Percentiles rank a stretch among this genome's conserved stretches.
These are phyloP conservation scores for Galaxea fascicularis DNA, from an alignment of 92 coral and sea anemone genomes.

Conservation along the genomic window DNA sequence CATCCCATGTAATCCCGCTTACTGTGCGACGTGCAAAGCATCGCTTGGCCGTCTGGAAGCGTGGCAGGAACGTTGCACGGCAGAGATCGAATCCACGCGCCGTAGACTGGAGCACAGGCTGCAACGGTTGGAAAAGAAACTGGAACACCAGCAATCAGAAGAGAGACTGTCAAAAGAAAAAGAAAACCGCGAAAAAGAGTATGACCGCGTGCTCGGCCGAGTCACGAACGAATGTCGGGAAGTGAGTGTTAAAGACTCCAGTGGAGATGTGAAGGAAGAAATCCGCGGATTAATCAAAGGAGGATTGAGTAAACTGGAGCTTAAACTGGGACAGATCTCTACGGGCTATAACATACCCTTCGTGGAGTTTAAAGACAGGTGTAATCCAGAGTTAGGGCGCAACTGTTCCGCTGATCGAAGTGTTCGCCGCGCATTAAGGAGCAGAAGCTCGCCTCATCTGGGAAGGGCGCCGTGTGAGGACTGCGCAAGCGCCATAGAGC, in stretches of 20 bases:
- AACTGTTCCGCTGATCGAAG: constrained; percentile 30
- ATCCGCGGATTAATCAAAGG: constrained; percentile 70
- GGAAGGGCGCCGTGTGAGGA: constrained; percentile 53
- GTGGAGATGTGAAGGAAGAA: constrained; percentile 79
- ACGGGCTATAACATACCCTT: constrained; percentile 40
- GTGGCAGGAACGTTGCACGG: constrained; percentile 92
- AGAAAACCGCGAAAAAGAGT: constrained; percentile 50
- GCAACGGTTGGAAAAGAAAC: constrained; percentile 83
- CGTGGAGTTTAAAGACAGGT: constrained; percentile 31
- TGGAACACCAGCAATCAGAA: constrained; percentile 85
- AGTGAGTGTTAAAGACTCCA: constrained; percentile 76
- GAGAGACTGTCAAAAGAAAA: constrained; percentile 50
- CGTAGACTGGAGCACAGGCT: constrained; percentile 91
- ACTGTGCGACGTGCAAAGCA: constrained; percentile 71
- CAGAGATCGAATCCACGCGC: constrained; percentile 94
- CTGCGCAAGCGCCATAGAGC: constrained; percentile 28
- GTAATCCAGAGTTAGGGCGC: constrained; percentile 41
- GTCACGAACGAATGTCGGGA: constrained; percentile 86
- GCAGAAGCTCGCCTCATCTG: constrained; percentile 52
- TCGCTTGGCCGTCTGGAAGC: constrained; percentile 92
- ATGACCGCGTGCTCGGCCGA: constrained; percentile 72
- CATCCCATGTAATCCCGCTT: constrained; percentile 59
- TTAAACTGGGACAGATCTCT: constrained; percentile 55
- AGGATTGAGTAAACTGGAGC: constrained; percentile 64
- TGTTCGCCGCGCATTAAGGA: constrained; percentile 21